Evolutionary conservation across 2,797 vertebrate genomes (phyloP).

Genomic region (Squalus acanthias): DNA sequence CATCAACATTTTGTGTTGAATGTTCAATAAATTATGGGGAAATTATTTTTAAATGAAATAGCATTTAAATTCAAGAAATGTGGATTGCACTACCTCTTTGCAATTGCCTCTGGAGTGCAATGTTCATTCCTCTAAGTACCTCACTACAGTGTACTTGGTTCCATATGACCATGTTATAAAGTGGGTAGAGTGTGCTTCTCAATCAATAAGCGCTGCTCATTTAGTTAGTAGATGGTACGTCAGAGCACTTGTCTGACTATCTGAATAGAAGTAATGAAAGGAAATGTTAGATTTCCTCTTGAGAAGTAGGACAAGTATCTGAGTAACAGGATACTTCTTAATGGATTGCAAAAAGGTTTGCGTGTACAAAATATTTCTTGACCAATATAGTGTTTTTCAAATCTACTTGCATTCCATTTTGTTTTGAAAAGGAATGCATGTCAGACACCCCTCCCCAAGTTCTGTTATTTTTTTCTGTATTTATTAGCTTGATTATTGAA

Average conservation of each 20-base stretch:
- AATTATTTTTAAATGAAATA: not conserved
- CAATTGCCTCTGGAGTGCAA: slow-evolving; percentile 14
- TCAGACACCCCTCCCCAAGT: not conserved
- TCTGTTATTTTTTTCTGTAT: not conserved
- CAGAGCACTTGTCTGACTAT: not conserved
- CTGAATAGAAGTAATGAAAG: slow-evolving; percentile 4
- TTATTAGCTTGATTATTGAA: not conserved
- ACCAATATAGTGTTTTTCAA: not conserved
- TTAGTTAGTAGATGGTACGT: not conserved
- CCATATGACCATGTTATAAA: not conserved
- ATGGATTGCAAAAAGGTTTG: not conserved
- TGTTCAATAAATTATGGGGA: not conserved
- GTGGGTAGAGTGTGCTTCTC: not conserved
- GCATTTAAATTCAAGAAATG: not conserved
- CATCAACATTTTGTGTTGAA: not conserved
- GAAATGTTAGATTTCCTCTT: not conserved
- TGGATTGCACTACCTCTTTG: not conserved
- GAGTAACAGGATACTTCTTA: not conserved
- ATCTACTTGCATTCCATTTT: not conserved
- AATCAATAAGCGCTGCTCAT: not conserved
- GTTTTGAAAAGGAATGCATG: not conserved
- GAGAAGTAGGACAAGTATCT: not conserved
- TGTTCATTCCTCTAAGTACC: not conserved
- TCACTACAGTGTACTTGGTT: slow-evolving; percentile 7
- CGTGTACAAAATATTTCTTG: not conserved